Conservation (phyloP, 2,797 vertebrate genomes). For the Melanotaenia trifasciata region DNA sequence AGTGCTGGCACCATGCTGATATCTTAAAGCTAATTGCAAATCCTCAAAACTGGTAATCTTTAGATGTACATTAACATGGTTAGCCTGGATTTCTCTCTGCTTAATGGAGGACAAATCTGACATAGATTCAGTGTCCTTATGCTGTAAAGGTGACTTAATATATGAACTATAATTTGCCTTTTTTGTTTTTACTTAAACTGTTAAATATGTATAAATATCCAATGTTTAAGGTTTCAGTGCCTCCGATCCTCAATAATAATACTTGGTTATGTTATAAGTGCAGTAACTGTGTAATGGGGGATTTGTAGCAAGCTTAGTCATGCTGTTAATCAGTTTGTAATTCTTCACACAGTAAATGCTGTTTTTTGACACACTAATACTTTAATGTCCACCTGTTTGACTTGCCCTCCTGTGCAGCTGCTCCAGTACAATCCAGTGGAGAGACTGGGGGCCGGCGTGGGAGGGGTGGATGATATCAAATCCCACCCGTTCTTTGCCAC, state of each 20-base stretch:
- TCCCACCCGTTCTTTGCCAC: constrained; percentile 95
- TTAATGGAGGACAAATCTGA: constrained; percentile 28
- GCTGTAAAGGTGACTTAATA: neutral
- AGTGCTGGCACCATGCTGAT: constrained; percentile 32
- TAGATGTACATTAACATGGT: constrained; percentile 46
- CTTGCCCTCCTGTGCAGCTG: constrained; percentile 79
- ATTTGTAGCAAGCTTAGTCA: neutral
- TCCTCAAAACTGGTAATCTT: constrained; percentile 42
- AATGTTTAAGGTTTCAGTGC: neutral
- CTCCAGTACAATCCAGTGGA: constrained; percentile 96
- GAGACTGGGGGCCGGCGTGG: constrained; percentile 92
- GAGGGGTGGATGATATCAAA: constrained; percentile 95
- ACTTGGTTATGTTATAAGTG: neutral
- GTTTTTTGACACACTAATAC: constrained; percentile 2
- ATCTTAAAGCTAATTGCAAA: constrained; percentile 55
- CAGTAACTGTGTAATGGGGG: neutral
- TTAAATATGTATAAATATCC: neutral
- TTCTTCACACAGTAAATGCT: neutral
- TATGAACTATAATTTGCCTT: neutral
- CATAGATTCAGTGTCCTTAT: neutral
- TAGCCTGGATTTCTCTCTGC: constrained; percentile 30
- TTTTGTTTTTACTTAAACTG: neutral
- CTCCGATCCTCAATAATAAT: neutral
- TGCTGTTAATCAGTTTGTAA: neutral
- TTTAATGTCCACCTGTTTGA: constrained; percentile 16